These are phyloP conservation scores for Taenioides sp. DNA, from an alignment of 2,797 vertebrate species.

Conservation along the genomic window DNA sequence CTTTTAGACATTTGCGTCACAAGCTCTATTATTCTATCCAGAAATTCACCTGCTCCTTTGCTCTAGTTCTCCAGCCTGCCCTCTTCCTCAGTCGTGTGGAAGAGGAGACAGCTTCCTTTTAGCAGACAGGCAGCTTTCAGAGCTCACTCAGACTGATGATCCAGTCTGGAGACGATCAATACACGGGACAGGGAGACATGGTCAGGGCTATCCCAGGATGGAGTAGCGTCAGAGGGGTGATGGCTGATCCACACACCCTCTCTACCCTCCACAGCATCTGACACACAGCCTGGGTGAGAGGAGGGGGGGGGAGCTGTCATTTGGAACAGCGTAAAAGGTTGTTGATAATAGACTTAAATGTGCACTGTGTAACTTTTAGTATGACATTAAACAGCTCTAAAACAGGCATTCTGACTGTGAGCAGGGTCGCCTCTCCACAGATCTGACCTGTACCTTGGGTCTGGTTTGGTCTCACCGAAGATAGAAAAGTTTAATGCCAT, in stretches of 20 bases:
- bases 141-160: constrained; percentile 78
- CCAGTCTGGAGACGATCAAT: constrained; percentile 72
- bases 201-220: constrained; percentile 70
- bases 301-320: no score
- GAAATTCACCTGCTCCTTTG: background rate
- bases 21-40: no score
- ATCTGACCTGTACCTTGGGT: no score
- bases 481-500: no score
- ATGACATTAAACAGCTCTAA: no score
- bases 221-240: constrained; percentile 60
- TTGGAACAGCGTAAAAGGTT: no score
- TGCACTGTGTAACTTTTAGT: no score
- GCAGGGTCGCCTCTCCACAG: no score
- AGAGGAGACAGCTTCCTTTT: constrained; percentile 46
- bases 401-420: no score
- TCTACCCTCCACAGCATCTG: background rate
- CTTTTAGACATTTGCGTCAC: no score
- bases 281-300: background rate
- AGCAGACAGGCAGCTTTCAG: constrained; percentile 60
- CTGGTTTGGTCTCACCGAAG: no score
- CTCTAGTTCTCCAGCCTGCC: background rate
- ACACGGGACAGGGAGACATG: constrained; percentile 64
- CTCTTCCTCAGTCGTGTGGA: constrained; percentile 28
- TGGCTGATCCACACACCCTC: constrained; percentile 68
- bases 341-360: no score